Evolutionary conservation across 2,888 invertebrate species (phyloP).

Genomic region (Dinocampus coccinellae): DNA sequence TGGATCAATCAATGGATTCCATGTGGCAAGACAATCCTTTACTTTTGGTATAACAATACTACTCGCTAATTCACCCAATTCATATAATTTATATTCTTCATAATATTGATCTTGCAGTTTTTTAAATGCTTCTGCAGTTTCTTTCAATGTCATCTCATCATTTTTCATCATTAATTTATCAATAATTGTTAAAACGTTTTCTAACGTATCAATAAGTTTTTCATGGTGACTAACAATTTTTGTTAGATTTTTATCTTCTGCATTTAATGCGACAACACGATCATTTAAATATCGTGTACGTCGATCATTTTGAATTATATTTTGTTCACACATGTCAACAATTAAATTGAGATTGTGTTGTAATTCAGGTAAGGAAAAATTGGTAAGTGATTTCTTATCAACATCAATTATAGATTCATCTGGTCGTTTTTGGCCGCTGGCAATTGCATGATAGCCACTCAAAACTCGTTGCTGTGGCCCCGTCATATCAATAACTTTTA

Average conservation of each 20-base stretch:
- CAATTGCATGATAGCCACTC: constrained; percentile 92
- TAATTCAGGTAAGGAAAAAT: constrained; percentile 89
- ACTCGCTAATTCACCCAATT: constrained; percentile 85
- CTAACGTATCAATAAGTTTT: constrained; percentile 79
- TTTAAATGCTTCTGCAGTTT: constrained; percentile 74
- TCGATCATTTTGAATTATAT: constrained; percentile 89
- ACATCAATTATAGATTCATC: constrained; percentile 72
- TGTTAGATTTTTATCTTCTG: constrained; percentile 81
- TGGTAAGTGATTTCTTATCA: constrained; percentile 74
- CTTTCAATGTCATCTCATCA: constrained; percentile 73
- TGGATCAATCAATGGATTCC: constrained; percentile 84
- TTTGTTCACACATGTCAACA: constrained; percentile 94
- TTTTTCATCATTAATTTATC: constrained; percentile 73
- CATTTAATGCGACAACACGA: constrained; percentile 81
- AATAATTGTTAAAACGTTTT: constrained; percentile 78
- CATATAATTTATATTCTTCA: constrained; percentile 87
- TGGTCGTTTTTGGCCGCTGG: constrained; percentile 76
- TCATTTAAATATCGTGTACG: constrained; percentile 84
- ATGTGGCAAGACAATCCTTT: constrained; percentile 79
- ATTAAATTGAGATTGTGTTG: constrained; percentile 92
- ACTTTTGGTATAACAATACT: constrained; percentile 88
- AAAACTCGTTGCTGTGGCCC: constrained; percentile 94
- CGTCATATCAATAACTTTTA: constrained; percentile 99
- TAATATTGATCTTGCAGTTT: constrained; percentile 75
- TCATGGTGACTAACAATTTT: constrained; percentile 80